Base-by-base conservation (phyloP, 1,140 invertebrate species). In the Pseudomyrmex dendroicus region DNA sequence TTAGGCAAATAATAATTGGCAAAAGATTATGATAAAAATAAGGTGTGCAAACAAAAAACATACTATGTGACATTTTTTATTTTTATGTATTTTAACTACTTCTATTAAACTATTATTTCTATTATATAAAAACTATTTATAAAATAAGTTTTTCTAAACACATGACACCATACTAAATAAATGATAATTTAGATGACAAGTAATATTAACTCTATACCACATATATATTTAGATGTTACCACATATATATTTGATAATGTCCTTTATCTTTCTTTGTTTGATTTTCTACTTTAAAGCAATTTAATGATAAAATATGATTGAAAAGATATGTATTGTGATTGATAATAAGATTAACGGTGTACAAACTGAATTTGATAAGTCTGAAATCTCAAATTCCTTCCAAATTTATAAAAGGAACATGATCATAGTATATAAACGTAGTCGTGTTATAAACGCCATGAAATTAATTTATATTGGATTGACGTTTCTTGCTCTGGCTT, bases 391-490 rank as follows among this genome's bases (percentile, higher is more conserved):
- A 15, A 59, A 73, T 66, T 57, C 56, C 12, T 12, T 22, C 0
- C 25, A 5, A 3, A 44, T 44, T 73, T 82, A 82, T 82, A 82
- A 82, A n/a, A 73, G 46, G 46, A 46, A 12, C 12, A 12, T 15
- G 20, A 2, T 1, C 2, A 52, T 52, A 82, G 10, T 0, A 5
- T 44, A 61, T 61, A 44, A 1, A 20, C 0, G 44, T 82, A 73
- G 57, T 82, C 68, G 62, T n/a, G 20, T 63, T 4, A 20, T 12
- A 50, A 56, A 52, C 44, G 13, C 66, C 59, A 82, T 82, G 78
- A 73, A 73, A 50, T 35, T 20, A 2, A 7, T 82, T 54, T 82
- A 73, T 46, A 5, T 80, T 20, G n/a, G 44, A 35, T 0, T 73
- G 10, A n/a, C 25, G n/a, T 12, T 62, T 12, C n/a, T 63, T 13